Conservation (phyloP, 2,888 invertebrate genomes). For the Dione juno region DNA sequence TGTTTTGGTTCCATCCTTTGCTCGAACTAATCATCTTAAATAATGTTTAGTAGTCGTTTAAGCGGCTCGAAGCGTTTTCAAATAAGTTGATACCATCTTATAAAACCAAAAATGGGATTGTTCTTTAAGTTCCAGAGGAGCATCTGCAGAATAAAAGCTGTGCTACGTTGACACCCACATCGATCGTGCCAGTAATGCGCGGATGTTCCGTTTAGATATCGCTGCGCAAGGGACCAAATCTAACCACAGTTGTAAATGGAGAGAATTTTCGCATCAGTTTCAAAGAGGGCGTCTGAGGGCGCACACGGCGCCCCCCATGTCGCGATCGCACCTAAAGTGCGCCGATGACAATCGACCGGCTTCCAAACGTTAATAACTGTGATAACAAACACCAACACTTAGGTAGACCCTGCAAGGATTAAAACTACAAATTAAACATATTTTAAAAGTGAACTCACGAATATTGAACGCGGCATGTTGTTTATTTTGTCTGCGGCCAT, state of each 20-base stretch:
- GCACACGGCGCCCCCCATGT: slow-evolving; percentile 66
- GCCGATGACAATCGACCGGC: slow-evolving; percentile 47
- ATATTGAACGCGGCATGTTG: slow-evolving; percentile 37
- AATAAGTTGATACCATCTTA: neutral
- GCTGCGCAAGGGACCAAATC: slow-evolving; percentile 61
- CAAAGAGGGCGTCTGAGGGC: slow-evolving; percentile 67
- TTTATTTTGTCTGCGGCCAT: slow-evolving; percentile 50
- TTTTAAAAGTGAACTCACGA: slow-evolving; percentile 24
- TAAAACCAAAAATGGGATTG: slow-evolving; percentile 31
- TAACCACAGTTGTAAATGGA: slow-evolving; percentile 59
- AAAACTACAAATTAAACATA: slow-evolving; percentile 26
- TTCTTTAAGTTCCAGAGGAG: slow-evolving; percentile 42
- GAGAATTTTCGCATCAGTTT: slow-evolving; percentile 67
- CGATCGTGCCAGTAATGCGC: slow-evolving; percentile 63
- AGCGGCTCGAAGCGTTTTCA: neutral
- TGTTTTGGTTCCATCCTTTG: neutral
- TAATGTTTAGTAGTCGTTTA: neutral
- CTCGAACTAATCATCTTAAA: neutral
- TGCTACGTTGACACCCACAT: slow-evolving; percentile 73
- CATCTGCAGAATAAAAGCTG: slow-evolving; percentile 50
- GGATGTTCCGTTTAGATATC: slow-evolving; percentile 56
- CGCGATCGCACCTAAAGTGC: slow-evolving; percentile 53
- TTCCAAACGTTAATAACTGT: slow-evolving; percentile 56
- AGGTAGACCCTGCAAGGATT: slow-evolving; percentile 41
- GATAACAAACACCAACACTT: slow-evolving; percentile 63